Percentiles rank a stretch among this genome's conserved stretches.
These are phyloP conservation scores for Henricia sp. DNA, from an alignment of 53 echinoderm and acorn worm species.

Conservation along the genomic window DNA sequence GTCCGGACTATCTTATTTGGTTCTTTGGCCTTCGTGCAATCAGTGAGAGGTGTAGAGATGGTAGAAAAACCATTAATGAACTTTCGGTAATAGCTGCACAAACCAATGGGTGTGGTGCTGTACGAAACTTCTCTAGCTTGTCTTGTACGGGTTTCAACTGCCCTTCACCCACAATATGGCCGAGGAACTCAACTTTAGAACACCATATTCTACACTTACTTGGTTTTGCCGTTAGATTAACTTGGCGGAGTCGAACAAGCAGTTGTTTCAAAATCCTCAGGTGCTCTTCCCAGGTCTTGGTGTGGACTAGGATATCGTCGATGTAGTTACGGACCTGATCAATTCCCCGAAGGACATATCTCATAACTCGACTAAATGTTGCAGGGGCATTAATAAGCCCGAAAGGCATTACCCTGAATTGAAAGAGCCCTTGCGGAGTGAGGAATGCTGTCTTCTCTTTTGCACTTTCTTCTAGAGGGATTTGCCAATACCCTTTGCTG, in stretches of 20 bases:
- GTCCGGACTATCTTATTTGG: slow-evolving; percentile 25
- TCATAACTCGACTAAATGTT: slow-evolving; percentile 62
- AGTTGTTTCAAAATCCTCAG: background rate
- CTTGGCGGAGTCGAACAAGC: background rate
- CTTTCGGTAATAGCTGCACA: slow-evolving; percentile 31
- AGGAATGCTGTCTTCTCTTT: slow-evolving; percentile 41
- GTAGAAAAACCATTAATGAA: slow-evolving; percentile 43
- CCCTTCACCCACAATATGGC: slow-evolving; percentile 48
- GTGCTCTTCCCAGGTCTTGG: slow-evolving; percentile 25
- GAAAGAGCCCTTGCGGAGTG: slow-evolving; percentile 53
- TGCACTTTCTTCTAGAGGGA: slow-evolving; percentile 5
- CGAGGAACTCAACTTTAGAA: slow-evolving; percentile 12
- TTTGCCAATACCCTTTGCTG: slow-evolving; percentile 59
- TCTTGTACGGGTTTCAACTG: slow-evolving; percentile 13
- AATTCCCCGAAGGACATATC: slow-evolving; percentile 18
- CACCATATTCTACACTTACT: slow-evolving; percentile 28
- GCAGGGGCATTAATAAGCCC: slow-evolving; percentile 63
- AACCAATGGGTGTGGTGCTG: slow-evolving; percentile 24
- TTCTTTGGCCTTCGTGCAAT: slow-evolving; percentile 19
- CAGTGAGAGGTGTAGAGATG: slow-evolving; percentile 36
- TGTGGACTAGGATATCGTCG: slow-evolving; percentile 47
- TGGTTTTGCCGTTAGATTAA: slow-evolving; percentile 24
- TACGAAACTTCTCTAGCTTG: slow-evolving; percentile 23
- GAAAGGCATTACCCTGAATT: slow-evolving; percentile 61
- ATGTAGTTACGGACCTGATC: slow-evolving; percentile 57